Conservation (phyloP, 2,113 vertebrate genomes). For the Ctenodactylus gundi region DNA sequence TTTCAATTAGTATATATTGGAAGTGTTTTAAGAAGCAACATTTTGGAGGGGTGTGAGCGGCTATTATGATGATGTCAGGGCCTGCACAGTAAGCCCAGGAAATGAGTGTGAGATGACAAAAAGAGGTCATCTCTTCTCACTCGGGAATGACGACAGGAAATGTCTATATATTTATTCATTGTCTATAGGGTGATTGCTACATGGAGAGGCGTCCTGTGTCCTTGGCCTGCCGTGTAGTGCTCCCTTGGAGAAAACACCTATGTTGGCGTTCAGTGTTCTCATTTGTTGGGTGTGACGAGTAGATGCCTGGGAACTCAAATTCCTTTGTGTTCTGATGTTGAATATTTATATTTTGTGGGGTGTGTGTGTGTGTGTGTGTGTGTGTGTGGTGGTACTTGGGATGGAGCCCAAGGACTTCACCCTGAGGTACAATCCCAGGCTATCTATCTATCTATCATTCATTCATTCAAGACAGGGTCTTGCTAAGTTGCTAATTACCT, state of each 20-base stretch:
- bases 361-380: no score
- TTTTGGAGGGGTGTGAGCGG: not conserved
- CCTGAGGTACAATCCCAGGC: no score
- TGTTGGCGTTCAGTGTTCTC: not conserved
- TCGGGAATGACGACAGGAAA: not conserved
- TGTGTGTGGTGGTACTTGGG: no score
- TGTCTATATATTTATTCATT: not conserved
- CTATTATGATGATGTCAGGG: not conserved
- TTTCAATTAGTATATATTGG: no score
- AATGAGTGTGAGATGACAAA: not conserved
- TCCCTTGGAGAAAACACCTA: not conserved
- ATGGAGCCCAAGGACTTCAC: no score
- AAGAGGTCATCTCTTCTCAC: not conserved
- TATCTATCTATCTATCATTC: no score
- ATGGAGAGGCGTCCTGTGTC: not conserved
- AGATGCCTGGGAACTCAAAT: not conserved
- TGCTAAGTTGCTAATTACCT: no score
- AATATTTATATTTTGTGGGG: no score
- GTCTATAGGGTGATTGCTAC: not conserved
- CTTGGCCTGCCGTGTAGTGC: not conserved
- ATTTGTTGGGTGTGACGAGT: not conserved
- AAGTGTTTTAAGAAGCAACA: conserved; percentile 12
- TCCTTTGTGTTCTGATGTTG: not conserved
- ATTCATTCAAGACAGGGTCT: no score
- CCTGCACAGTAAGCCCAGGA: not conserved